Evolutionary conservation across 2,797 vertebrate species (phyloP).

Genomic region (Vultur gryphus): DNA sequence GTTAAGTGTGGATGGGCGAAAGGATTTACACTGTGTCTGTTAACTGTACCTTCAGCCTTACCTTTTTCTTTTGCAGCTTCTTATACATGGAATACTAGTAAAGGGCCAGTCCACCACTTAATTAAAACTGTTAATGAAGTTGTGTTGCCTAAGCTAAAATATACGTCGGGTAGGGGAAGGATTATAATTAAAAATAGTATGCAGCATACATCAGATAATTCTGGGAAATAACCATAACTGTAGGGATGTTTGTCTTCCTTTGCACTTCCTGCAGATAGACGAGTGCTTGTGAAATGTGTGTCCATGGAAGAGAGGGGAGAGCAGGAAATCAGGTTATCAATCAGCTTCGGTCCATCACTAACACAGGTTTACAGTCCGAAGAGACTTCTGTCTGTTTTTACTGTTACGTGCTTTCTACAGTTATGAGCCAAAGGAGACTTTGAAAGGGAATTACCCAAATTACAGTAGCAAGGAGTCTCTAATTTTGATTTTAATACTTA

Average conservation of each 20-base stretch:
- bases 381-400: background rate
- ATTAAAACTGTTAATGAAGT: background rate
- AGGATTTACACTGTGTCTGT: slow-evolving; percentile 8
- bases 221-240: background rate
- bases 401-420: background rate
- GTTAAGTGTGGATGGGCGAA: slow-evolving; percentile 31
- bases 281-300: background rate
- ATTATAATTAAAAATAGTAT: background rate
- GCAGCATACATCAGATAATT: background rate
- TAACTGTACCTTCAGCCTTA: background rate
- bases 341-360: background rate
- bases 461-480: background rate
- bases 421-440: background rate
- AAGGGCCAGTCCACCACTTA: background rate
- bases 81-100: background rate
- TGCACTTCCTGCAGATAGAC: background rate
- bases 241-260: background rate
- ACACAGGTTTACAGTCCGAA: background rate
- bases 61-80: background rate
- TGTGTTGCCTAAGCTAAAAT: background rate
- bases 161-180: background rate
- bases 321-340: background rate
- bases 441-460: background rate
- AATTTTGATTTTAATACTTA: background rate
- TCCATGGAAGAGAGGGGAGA: background rate